Conservation (phyloP, 2,113 vertebrate genomes). For the Halichoeres trimaculatus region DNA sequence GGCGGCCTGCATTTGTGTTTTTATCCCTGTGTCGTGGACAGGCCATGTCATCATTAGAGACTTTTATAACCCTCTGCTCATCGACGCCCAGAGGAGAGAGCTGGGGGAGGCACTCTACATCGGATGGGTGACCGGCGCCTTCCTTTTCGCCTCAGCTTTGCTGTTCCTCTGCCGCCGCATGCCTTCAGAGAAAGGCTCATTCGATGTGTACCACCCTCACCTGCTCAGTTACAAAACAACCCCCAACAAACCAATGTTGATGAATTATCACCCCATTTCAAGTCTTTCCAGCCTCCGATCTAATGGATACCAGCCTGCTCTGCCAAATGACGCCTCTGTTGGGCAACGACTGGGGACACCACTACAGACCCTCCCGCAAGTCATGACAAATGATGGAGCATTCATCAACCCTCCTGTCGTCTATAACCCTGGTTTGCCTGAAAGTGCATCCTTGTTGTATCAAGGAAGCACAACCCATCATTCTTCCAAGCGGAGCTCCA, state of each 20-base stretch:
- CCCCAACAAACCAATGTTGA: slow-evolving; percentile 1
- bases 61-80: slow-evolving; percentile 83
- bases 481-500: slow-evolving; percentile 30
- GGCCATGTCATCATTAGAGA: slow-evolving; percentile 81
- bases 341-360: slow-evolving; percentile 21
- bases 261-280: slow-evolving; percentile 60
- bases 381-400: slow-evolving; percentile 22
- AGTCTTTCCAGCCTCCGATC: slow-evolving; percentile 47
- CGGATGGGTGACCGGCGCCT: slow-evolving; percentile 81
- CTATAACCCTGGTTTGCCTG: slow-evolving; percentile 32
- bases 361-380: slow-evolving; percentile 33
- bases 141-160: slow-evolving; percentile 78
- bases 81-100: slow-evolving; percentile 83
- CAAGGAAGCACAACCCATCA: slow-evolving; percentile 27
- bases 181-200: slow-evolving; percentile 46
- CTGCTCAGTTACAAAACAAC: slow-evolving; percentile 38
- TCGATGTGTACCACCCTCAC: slow-evolving; percentile 54
- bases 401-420: slow-evolving; percentile 23
- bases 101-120: slow-evolving; percentile 86
- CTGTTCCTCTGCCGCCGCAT: slow-evolving; percentile 74
- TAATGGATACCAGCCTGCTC: slow-evolving; percentile 15
- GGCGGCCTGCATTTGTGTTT: slow-evolving; percentile 75
- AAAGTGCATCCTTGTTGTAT: slow-evolving; percentile 49
- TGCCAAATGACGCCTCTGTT: slow-evolving; percentile 17
- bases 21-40: slow-evolving; percentile 86